phyloP scores from a whole-genome alignment of 2,797 vertebrate species.

The Falco concolor region DNA sequence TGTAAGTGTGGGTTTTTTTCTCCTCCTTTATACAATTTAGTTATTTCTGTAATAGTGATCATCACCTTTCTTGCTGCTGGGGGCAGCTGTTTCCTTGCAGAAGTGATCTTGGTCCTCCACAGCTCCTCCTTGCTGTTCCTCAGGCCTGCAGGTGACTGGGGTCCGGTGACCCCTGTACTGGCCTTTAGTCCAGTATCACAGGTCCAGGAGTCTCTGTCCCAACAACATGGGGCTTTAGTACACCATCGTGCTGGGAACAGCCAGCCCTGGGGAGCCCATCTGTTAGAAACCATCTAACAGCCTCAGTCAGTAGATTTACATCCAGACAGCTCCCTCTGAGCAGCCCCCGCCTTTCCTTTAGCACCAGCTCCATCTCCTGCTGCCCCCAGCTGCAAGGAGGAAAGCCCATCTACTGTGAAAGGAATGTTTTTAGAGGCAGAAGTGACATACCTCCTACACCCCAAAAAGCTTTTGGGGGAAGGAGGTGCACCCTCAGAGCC shows the following conservation, averaged over 20 bases:
- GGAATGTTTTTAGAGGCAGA: background rate
- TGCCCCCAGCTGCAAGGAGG: background rate
- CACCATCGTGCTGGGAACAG: too few species aligned
- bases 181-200: background rate
- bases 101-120: background rate
- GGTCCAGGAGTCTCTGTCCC: background rate
- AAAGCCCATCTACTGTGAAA: background rate
- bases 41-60: background rate
- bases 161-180: background rate
- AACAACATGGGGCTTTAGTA: background rate
- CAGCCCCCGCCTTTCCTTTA: background rate
- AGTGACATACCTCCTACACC: background rate
- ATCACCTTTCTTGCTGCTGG: background rate
- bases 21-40: background rate
- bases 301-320: background rate
- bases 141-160: background rate
- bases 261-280: fast-evolving
- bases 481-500: background rate
- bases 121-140: background rate
- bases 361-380: background rate
- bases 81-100: background rate
- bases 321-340: background rate
- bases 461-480: background rate
- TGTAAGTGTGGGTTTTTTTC: fast-evolving
- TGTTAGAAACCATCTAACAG: background rate